These are phyloP conservation scores for Dryadula phaetusa DNA, from an alignment of 2,888 invertebrate genomes.

Conservation along the genomic window DNA sequence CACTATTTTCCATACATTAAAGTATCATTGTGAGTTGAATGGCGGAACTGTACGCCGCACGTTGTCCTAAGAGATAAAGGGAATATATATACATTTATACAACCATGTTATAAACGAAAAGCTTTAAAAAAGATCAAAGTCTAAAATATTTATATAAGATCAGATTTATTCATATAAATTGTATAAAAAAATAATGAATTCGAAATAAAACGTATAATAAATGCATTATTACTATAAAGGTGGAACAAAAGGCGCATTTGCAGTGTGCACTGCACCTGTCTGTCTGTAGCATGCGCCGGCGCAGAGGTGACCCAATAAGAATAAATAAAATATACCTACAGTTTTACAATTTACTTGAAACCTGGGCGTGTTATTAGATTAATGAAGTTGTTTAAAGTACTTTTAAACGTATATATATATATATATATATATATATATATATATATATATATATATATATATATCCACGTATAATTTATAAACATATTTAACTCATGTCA, in stretches of 20 bases:
- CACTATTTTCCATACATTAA: too few species aligned
- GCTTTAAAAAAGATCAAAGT: too few species aligned
- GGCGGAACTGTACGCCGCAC: too few species aligned
- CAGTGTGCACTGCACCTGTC: conserved; percentile 54
- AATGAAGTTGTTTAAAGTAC: conserved; percentile 5
- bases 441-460: too few species aligned
- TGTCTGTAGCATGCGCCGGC: conserved; percentile 58
- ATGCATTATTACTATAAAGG: background rate
- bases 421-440: background rate
- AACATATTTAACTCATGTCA: too few species aligned
- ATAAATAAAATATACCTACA: conserved; percentile 12
- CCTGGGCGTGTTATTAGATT: conserved; percentile 2
- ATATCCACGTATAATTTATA: too few species aligned
- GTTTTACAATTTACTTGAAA: conserved; percentile 27
- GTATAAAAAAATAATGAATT: background rate
- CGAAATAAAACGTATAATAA: background rate
- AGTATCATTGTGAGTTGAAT: too few species aligned
- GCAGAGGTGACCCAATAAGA: conserved; percentile 53
- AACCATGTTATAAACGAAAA: too few species aligned
- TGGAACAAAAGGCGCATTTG: conserved; percentile 26
- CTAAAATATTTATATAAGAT: too few species aligned
- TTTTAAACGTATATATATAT: background rate
- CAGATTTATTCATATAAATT: background rate
- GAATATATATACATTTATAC: too few species aligned
- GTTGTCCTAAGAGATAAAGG: too few species aligned